These are phyloP conservation scores for Prunella strophiata DNA, from an alignment of 2,797 vertebrate species.

Conservation along the genomic window DNA sequence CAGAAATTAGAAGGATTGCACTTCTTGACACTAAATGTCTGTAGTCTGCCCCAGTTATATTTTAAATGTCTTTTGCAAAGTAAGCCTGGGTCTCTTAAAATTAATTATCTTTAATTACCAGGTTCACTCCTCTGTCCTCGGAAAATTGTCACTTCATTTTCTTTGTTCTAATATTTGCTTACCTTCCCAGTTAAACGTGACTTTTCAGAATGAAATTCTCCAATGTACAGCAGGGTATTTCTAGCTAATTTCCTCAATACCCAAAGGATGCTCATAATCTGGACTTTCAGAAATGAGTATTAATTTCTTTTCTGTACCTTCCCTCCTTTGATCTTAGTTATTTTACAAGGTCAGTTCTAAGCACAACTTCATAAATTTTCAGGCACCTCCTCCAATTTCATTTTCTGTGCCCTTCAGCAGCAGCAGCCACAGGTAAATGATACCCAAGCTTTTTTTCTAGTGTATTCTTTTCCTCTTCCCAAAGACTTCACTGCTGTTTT, in stretches of 20 bases:
- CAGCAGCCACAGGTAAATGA: not conserved
- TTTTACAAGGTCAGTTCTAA: constrained; percentile 33
- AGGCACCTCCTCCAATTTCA: not conserved
- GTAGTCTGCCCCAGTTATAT: not conserved
- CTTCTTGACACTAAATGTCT: not conserved
- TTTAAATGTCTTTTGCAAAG: not conserved
- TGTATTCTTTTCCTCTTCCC: not conserved
- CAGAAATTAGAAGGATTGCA: not conserved
- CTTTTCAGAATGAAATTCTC: constrained; percentile 24
- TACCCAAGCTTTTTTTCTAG: not conserved
- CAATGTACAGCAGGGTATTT: not conserved
- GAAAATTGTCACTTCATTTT: constrained; percentile 39
- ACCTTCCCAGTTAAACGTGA: constrained; percentile 18
- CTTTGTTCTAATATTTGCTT: constrained; percentile 64
- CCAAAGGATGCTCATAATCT: constrained; percentile 35
- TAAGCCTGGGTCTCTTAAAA: constrained; percentile 16
- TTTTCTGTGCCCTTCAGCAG: constrained; percentile 1
- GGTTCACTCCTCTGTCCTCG: not conserved
- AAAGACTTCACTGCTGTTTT: not conserved
- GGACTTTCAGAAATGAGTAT: constrained; percentile 21
- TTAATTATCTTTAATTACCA: constrained; percentile 58
- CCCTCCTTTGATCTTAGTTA: constrained; percentile 19
- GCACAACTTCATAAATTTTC: not conserved
- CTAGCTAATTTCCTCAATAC: constrained; percentile 44
- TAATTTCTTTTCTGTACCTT: not conserved